phyloP scores from a whole-genome alignment of 2,113 vertebrate genomes.

The Sinocyclocheilus grahami region DNA sequence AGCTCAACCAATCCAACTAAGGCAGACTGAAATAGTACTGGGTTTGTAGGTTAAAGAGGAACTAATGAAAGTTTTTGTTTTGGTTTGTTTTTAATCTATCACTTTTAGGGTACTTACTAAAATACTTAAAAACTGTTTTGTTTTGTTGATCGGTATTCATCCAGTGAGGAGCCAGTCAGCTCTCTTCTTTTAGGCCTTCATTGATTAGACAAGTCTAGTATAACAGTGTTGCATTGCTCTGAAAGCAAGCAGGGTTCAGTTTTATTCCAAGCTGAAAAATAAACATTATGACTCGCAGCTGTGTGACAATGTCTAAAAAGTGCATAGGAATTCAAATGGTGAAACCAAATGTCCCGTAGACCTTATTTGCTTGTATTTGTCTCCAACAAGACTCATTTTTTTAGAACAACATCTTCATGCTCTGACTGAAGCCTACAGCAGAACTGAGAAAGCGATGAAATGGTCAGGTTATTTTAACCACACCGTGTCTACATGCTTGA shows the following conservation, averaged over 20 bases:
- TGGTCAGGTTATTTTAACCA: neutral
- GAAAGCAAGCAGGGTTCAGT: neutral
- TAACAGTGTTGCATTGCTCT: neutral
- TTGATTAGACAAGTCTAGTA: neutral
- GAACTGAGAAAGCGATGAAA: neutral
- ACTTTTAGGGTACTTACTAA: neutral
- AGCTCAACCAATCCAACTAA: no score
- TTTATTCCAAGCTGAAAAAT: neutral
- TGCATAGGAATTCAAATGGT: neutral
- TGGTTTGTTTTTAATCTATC: neutral
- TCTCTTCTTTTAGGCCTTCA: neutral
- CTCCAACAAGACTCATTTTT: neutral
- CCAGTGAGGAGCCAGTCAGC: neutral
- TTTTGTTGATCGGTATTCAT: neutral
- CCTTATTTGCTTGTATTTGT: neutral
- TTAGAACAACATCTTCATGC: neutral
- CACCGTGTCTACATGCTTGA: neutral
- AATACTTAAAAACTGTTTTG: neutral
- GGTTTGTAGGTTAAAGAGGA: no score
- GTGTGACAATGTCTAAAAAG: neutral
- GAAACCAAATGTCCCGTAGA: neutral
- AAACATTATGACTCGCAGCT: neutral
- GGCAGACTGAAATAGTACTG: no score
- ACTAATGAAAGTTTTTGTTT: no score
- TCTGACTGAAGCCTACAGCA: neutral